Base-by-base conservation (phyloP, 2,113 vertebrate species). In the Psephotus haematonotus region DNA sequence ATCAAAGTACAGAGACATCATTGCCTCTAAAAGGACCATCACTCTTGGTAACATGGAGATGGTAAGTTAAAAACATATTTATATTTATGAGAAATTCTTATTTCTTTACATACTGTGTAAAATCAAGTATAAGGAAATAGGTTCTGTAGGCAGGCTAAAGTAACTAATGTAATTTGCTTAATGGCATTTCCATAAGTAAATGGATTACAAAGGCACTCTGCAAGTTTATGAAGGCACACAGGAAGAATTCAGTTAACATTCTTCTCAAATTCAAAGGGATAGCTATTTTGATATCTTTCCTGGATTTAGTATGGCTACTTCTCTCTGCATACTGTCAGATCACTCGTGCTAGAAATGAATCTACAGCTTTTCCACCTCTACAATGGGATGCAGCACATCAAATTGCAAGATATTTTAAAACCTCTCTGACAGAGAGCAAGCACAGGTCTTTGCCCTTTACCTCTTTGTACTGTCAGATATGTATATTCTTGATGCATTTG, bases 51-150 rank as follows among this genome's bases (percentile, higher is more conserved):
- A 50, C 31, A 9, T n/a, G 37, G 50, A 72, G 39, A 72, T 1
- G 1, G 7, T 6, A n/a, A 68, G 10, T 5, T 60, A 65, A 88
- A 83, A 86, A 27, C 0, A 0, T 11, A 23, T 29, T 39, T 12
- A 6, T 28, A 15, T 47, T 24, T 25, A 60, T 33, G 18, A 59
- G 7, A 78, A 81, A 81, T 41, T 41, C 31, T 86, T 0, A 1
- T 53, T 84, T 75, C 31, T 74, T 91, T n/a, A 62, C 7, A 18
- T 41, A 12, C 41, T 18, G 10, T 47, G 37, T 18, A 80, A 77
- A 80, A 80, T 57, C 29, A 70, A 92, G 33, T 9, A 49, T 3
- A 41, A 80, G 13, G 28, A 82, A 35, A 59, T 3, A 59, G 33
- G 13, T 43, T 17, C 53, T 29, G 8, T 3, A 78, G 65, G 35